Evolutionary conservation across 2,888 invertebrate species (phyloP).

Genomic region (Lissocephala sabroskyi): DNA sequence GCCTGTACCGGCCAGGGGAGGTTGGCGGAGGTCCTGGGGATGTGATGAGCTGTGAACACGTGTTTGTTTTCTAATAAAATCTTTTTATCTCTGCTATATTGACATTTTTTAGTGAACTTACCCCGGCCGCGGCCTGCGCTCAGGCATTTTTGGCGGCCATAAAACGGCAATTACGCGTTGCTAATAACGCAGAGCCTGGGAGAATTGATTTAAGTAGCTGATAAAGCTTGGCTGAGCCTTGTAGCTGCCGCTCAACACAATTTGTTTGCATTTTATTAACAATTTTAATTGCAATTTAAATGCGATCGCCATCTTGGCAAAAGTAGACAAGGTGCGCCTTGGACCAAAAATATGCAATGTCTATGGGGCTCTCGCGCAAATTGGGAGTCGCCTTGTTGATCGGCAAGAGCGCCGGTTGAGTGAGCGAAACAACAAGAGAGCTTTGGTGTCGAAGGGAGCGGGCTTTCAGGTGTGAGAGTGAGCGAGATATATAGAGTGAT

Average conservation of each 20-base stretch:
- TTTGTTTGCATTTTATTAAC: constrained; percentile 51
- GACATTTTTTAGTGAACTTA: background rate
- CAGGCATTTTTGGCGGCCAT: constrained; percentile 10
- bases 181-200: constrained; percentile 32
- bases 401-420: too few species aligned
- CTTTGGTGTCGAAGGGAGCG: too few species aligned
- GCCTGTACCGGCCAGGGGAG: too few species aligned
- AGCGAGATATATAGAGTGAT: too few species aligned
- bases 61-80: constrained; percentile 70
- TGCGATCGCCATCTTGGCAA: background rate
- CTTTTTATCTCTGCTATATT: constrained; percentile 13
- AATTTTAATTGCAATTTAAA: constrained; percentile 23
- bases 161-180: constrained; percentile 46
- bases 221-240: constrained; percentile 30
- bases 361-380: too few species aligned
- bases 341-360: too few species aligned
- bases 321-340: background rate
- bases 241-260: constrained; percentile 51
- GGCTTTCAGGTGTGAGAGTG: too few species aligned
- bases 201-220: constrained; percentile 41
- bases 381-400: too few species aligned
- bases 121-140: too few species aligned
- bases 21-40: too few species aligned
- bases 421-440: too few species aligned
- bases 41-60: constrained; percentile 68